These are phyloP conservation scores for Olivierus martensii DNA, from an alignment of 1,140 invertebrate species.

Conservation along the genomic window DNA sequence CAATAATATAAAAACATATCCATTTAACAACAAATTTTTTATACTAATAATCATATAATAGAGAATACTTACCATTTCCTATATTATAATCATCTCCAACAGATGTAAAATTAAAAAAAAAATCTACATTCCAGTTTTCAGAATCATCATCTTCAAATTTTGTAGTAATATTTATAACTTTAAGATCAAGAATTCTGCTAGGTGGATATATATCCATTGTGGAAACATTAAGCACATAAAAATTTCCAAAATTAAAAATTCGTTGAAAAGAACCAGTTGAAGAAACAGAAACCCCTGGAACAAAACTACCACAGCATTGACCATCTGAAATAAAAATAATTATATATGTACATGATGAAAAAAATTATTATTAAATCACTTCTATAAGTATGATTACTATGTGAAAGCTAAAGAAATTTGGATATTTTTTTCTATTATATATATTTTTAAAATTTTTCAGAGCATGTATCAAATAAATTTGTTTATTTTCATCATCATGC, in stretches of 20 bases:
- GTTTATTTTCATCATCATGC: too few relatives aligned
- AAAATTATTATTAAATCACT: too few relatives aligned
- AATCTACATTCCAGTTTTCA: slow-evolving; percentile 20
- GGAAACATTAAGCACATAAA: neutral
- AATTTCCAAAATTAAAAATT: slow-evolving; percentile 1
- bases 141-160: too few relatives aligned
- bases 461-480: too few relatives aligned
- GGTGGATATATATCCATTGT: slow-evolving; percentile 25
- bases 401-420: too few relatives aligned
- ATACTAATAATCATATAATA: neutral
- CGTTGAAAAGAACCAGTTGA: slow-evolving; percentile 15
- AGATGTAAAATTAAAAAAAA: slow-evolving; percentile 24
- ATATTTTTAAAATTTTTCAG: too few relatives aligned
- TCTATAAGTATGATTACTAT: too few relatives aligned
- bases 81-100: slow-evolving; percentile 26
- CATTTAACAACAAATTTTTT: neutral
- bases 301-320: slow-evolving; percentile 15
- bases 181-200: slow-evolving; percentile 26
- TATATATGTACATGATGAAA: too few relatives aligned
- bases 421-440: too few relatives aligned
- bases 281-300: neutral
- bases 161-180: slow-evolving; percentile 11
- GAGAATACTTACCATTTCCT: slow-evolving; percentile 11
- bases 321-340: neutral
- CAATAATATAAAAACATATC: neutral